Base-by-base conservation (phyloP, 2,888 invertebrate genomes). In the Torymus auratus region DNA sequence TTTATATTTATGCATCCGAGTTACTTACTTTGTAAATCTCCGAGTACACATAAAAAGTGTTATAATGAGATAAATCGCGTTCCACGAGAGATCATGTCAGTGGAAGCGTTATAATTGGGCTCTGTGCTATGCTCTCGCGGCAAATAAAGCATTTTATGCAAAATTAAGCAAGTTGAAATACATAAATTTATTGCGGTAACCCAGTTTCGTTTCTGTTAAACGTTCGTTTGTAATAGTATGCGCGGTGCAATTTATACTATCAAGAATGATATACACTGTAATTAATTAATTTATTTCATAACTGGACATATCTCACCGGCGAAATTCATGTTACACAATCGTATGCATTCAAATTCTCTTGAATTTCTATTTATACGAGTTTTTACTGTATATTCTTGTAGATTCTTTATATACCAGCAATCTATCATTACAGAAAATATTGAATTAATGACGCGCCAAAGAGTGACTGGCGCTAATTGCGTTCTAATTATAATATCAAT, bases 101-200 rank as follows among this genome's bases (percentile, higher is more conserved):
- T 68, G 17, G 41, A 11, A 55, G 55, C 55, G 12, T 14, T 23
- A 23, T 28, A 55, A 55, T 53, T 68, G 55, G 3, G 41, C 41
- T 58, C 58, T n/a, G 2, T 17, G 70, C 15, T n/a, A 17, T 23
- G n/a, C n/a, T n/a, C 14, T 61, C 7, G 12, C 41, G 20, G 23
- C 23, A 61, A 68, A 73, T 68, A 76, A 55, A 77, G 20, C 52
- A 41, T 70, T 77, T 77, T 70, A 52, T 56, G 62, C 70, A 70
- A 76, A 69, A 56, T 70, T 64, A 50, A 72, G 17, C 65, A 13
- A 12, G 28, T 14, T 64, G 58, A 65, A 72, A 78, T 67, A 50
- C 61, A 52, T 52, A 28, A 67, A 78, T 78, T 78, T 72, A 78
- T 78, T 67, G 61, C 61, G 53, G 50, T 60, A 53, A 78, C 78